Percentiles rank a stretch among this genome's conserved stretches.
phyloP scores from a whole-genome alignment of 1,140 invertebrate genomes.

The Pinna nobilis region DNA sequence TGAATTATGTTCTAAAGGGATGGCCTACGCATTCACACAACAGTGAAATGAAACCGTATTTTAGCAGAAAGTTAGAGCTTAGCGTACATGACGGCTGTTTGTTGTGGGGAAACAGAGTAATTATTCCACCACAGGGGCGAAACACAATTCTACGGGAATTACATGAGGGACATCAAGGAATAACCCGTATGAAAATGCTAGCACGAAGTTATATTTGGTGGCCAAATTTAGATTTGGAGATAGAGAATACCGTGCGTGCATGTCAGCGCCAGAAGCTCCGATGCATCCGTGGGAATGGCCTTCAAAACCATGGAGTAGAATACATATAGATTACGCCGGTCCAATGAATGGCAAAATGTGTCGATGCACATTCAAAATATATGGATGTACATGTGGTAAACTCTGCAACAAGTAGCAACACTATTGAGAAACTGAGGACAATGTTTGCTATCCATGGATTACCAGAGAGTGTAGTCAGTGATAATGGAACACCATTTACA shows the following conservation, averaged over 20 bases:
- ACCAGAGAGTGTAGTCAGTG: constrained; percentile 71
- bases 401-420: not conserved
- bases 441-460: constrained; percentile 72
- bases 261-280: constrained; percentile 45
- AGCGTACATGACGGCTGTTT: constrained; percentile 23
- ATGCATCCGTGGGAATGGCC: constrained; percentile 69
- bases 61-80: not conserved
- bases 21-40: constrained; percentile 6
- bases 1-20: constrained; percentile 1
- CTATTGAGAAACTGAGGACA: constrained; percentile 45
- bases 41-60: constrained; percentile 1
- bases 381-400: constrained; percentile 30
- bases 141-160: constrained; percentile 68
- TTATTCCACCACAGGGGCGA: constrained; percentile 71
- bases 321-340: constrained; percentile 74
- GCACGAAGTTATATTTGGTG: constrained; percentile 78
- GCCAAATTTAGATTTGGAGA: constrained; percentile 75
- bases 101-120: constrained; percentile 34
- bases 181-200: constrained; percentile 77
- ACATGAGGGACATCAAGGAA: constrained; percentile 76
- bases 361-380: constrained; percentile 50
- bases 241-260: constrained; percentile 63
- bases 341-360: constrained; percentile 71
- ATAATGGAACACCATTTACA: constrained; percentile 68
- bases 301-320: constrained; percentile 60